Base-by-base conservation (phyloP, 2,797 vertebrate genomes). In the Poeciliopsis gracilis region DNA sequence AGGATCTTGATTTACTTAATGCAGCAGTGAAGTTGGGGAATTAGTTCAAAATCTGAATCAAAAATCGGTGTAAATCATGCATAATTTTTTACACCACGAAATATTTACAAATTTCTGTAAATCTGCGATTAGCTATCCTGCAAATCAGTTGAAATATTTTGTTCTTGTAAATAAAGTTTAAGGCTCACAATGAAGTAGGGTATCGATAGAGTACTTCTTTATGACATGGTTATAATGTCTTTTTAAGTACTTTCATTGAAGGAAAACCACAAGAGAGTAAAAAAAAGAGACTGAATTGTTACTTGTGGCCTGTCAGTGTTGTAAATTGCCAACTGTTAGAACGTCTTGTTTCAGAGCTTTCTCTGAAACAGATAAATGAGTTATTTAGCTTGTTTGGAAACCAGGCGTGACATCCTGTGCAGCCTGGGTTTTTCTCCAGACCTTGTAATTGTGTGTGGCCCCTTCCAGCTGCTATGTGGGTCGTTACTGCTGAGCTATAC, bases 391-490 rank as follows among this genome's bases (percentile, higher is more conserved):
- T 30, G 15, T 75, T 49, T 70, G 49, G 61, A n/a, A 33, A 12
- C 41, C 4, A 75, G 61, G 25, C 10, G 23, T 46, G 49, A 28
- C 61, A 28, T 73, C 1, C n/a, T 51, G 33, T 63, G 43, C 4
- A 33, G 59, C 61, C 20, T 28, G 30, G 59, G 36, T 45, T 9
- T 33, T 23, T 25, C 51, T 57, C 67, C 36, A 72, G 51, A 61
- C 13, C 28, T 70, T 38, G 28, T 46, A 77, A 57, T 45, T 71
- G 73, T 33, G 57, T 61, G 57, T 36, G 74, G 57, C 55, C 10
- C 25, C 57, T 13, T 47, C 45, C 43, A 47, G 25, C 43, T 46
- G 76, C 13, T 77, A 33, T 47, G 67, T 59, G 51, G 51, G 38
- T 71, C 46, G 46, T 69, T 69, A 55, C 25, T 41, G 46, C 36